Conservation (phyloP, 1,140 invertebrate species). For the Drosophila fuyamai region DNA sequence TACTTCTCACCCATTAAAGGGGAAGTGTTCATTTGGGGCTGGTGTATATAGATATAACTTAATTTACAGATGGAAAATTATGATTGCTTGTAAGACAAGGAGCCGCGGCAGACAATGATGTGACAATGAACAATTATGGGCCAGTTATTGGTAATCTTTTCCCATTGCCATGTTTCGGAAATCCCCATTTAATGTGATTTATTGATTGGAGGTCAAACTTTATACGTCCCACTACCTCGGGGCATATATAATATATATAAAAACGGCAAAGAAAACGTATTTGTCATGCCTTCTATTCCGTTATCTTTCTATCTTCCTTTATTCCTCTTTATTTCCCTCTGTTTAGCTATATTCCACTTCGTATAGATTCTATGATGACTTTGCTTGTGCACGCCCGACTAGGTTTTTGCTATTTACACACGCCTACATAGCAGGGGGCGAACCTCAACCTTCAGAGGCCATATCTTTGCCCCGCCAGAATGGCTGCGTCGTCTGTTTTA, state of each 20-base stretch:
- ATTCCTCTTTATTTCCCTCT: neutral
- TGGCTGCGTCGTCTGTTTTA: slow-evolving; percentile 62
- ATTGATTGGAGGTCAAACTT: slow-evolving; percentile 39
- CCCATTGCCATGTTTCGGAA: slow-evolving; percentile 12
- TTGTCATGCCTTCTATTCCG: slow-evolving; percentile 41
- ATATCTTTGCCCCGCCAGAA: slow-evolving; percentile 13
- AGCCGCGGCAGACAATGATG: neutral
- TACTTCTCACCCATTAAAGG: slow-evolving; percentile 4
- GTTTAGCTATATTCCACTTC: slow-evolving; percentile 8
- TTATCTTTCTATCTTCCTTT: slow-evolving; percentile 21
- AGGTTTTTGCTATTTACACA: slow-evolving; percentile 51
- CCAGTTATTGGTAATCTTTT: slow-evolving; percentile 13
- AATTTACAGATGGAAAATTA: neutral
- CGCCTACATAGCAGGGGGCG: slow-evolving; percentile 28
- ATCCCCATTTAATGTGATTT: slow-evolving; percentile 45
- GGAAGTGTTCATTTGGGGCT: neutral
- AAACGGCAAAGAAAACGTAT: slow-evolving; percentile 34
- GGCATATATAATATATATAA: slow-evolving; percentile 3
- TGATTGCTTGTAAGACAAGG: neutral
- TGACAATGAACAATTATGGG: slow-evolving; percentile 11
- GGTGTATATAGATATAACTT: no score
- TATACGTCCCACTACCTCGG: slow-evolving; percentile 19
- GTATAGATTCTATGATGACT: slow-evolving; percentile 41
- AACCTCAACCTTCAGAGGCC: slow-evolving; percentile 11
- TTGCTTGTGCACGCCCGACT: slow-evolving; percentile 43